Percentiles rank a stretch among this genome's conserved stretches.
These are phyloP conservation scores for Toxostoma redivivum DNA, from an alignment of 2,113 vertebrate genomes.

Conservation along the genomic window DNA sequence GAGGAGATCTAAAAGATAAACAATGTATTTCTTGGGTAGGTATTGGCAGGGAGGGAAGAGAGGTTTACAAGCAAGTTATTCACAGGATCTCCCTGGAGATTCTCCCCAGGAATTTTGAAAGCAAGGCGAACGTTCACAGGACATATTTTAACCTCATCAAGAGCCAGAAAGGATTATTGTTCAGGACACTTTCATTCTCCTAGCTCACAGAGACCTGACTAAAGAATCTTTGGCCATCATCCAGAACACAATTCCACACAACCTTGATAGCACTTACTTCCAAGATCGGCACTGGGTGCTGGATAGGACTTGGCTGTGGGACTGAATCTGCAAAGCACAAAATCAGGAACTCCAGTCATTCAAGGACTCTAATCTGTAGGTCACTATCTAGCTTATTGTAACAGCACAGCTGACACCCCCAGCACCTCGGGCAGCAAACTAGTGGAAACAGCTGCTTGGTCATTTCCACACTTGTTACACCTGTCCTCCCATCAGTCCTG, in stretches of 20 bases:
- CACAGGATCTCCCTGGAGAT: background rate
- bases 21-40: background rate
- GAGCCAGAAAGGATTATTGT: background rate
- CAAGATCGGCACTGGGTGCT: background rate
- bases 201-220: background rate
- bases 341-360: background rate
- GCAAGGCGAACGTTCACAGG: background rate
- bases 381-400: background rate
- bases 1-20: background rate
- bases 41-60: background rate
- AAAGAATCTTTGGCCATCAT: background rate
- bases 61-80: background rate
- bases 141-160: background rate
- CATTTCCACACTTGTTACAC: background rate
- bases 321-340: background rate
- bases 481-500: background rate
- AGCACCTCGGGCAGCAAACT: background rate
- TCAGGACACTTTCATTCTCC: background rate
- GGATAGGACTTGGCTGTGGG: background rate
- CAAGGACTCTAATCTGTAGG: background rate
- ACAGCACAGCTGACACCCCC: background rate
- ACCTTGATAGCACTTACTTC: background rate
- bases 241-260: background rate
- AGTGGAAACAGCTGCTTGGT: background rate
- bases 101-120: background rate